Evolutionary conservation across 2,888 invertebrate genomes (phyloP), one percentile per base, ranked within the genome.

Genomic region (Nomada ferruginata): DNA sequence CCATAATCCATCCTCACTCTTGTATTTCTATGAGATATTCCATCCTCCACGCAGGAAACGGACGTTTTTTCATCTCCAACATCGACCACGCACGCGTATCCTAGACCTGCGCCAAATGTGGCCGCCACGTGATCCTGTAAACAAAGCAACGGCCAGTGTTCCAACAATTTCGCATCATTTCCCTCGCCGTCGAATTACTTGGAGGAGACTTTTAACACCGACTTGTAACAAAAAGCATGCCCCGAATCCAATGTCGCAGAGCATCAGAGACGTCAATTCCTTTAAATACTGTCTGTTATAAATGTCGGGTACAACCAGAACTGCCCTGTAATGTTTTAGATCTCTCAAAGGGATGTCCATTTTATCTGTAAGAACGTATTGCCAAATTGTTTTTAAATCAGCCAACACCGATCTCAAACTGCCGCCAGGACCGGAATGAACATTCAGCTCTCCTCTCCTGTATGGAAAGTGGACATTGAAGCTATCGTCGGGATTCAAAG

Each of bases 61-160:
- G 98, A 98, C 0, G 98, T 98, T 94, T 99, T 99, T 93, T 98
- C 98, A 92, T 98, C 98, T 0, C 99, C 99, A 70, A 99, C 96
- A 93, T 99, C 98, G 0, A 99, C 97, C 0, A 99, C 98, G 94
- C 99, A 99, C 0, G 98, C 98, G 91, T 97, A 97, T 65, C 96
- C 96, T 20, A 97, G 94, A 15, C 97, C 97, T 23, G 97, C 96
- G 4, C 97, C 97, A 94, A 97, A 97, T 15, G 97, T 97, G 10
- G 97, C 97, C 63, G 97, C 97, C 2, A 97, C 97, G 90, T 97
- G 97, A 94, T 97, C 97, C 96, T 97, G 47, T 15, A 47, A 15
- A 23, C 7, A 92, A 52, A 94, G 91, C 61, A 63, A 86, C 13
- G 13, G 3, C 13, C 1, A 20, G 3, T n/a, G 4, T 20, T n/a